Conservation (phyloP, 2,113 vertebrate genomes). For the Toxostoma redivivum region DNA sequence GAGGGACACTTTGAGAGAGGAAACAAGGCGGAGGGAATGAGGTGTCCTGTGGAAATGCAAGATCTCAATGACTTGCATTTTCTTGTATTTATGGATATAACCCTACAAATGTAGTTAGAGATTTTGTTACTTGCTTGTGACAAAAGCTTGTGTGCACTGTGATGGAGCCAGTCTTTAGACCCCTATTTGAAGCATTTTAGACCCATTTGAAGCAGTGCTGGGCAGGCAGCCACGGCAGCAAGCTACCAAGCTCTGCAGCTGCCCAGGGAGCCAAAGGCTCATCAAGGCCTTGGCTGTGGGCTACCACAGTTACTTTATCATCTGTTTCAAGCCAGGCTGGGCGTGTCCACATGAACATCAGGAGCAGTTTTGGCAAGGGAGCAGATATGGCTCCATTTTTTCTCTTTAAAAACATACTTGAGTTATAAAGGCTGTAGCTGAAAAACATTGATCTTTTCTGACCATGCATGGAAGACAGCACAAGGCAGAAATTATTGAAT, state of each 20-base stretch:
- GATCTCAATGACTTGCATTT: not conserved
- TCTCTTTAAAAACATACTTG: not conserved
- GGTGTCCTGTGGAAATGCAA: not conserved
- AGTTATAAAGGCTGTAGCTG: not conserved
- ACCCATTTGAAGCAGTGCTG: not conserved
- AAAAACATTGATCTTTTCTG: not conserved
- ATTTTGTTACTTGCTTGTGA: not conserved
- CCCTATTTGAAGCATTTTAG: not conserved
- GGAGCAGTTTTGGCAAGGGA: not conserved
- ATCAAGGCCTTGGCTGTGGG: not conserved
- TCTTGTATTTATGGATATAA: not conserved
- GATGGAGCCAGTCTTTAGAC: not conserved
- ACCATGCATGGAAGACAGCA: not conserved
- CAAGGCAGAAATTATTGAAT: not conserved
- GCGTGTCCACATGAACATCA: not conserved
- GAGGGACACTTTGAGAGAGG: not conserved
- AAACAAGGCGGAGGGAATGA: rapidly evolving
- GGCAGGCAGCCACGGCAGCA: not conserved
- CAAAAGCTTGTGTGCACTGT: not conserved
- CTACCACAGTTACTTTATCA: not conserved
- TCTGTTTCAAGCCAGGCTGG: not conserved
- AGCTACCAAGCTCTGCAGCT: not conserved
- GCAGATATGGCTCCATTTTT: not conserved
- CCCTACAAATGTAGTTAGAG: not conserved
- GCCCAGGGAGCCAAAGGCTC: not conserved